phyloP scores from a whole-genome alignment of 1,140 invertebrate genomes.

The Drosophila parvula region DNA sequence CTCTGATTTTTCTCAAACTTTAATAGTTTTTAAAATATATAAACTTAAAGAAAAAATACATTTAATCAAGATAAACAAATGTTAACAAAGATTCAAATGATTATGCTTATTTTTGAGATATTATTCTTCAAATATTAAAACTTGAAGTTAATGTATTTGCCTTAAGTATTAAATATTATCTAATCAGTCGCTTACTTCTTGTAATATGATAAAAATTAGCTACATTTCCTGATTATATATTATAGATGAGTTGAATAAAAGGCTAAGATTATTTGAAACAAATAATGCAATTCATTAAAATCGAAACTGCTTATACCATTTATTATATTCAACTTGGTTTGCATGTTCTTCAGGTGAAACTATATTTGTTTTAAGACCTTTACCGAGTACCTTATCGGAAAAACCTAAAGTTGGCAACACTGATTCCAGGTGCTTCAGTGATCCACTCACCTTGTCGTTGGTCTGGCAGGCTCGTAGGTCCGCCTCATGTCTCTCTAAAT shows the following conservation, averaged over 20 bases:
- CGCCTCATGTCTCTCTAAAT: slow-evolving; percentile 83
- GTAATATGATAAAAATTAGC: not conserved
- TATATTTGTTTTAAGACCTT: not conserved
- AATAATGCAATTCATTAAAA: not conserved
- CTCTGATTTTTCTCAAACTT: not conserved
- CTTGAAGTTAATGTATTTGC: not conserved
- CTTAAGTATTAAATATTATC: not conserved
- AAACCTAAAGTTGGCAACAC: slow-evolving; percentile 1
- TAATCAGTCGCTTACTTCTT: not conserved
- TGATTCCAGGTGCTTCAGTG: slow-evolving; percentile 1
- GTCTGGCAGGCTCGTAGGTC: slow-evolving; percentile 82
- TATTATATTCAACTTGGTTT: too few relatives aligned
- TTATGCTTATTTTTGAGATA: not conserved
- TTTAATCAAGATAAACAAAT: not conserved
- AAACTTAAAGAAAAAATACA: not conserved
- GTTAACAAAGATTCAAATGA: not conserved
- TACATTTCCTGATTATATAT: too few relatives aligned
- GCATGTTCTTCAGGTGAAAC: too few relatives aligned
- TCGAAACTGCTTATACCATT: too few relatives aligned
- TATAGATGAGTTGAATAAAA: not conserved
- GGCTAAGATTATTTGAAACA: too few relatives aligned
- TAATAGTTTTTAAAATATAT: not conserved
- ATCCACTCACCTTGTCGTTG: slow-evolving; percentile 67
- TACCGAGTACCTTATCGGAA: not conserved
- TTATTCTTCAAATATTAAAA: not conserved